A percentile compares a stretch with the other conserved stretches of the same genome.
phyloP scores from a whole-genome alignment of 1,140 invertebrate species.

The Drosophila persimilis region DNA sequence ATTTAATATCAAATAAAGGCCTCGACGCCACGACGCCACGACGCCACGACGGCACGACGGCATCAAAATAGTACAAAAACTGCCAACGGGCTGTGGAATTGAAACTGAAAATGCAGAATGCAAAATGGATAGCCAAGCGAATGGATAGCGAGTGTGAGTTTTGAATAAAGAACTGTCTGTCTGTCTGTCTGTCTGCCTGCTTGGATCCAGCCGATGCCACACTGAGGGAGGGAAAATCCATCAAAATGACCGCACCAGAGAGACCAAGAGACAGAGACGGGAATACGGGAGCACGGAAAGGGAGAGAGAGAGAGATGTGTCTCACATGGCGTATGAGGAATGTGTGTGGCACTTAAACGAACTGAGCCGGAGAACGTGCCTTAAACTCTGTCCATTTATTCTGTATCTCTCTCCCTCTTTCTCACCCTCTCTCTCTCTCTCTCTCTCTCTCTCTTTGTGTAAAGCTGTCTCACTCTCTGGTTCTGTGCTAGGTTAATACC shows the following conservation, averaged over 20 bases:
- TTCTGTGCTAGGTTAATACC: constrained; percentile 73
- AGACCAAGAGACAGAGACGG: not conserved
- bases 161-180: constrained; percentile 24
- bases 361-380: constrained; percentile 53
- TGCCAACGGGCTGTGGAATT: constrained; percentile 38
- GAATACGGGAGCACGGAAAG: not conserved
- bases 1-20: constrained; percentile 81
- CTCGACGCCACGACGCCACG: not conserved
- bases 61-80: constrained; percentile 39
- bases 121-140: constrained; percentile 33
- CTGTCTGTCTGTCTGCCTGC: constrained; percentile 6
- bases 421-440: not conserved
- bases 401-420: not conserved
- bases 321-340: constrained; percentile 52
- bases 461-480: not conserved
- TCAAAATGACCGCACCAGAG: constrained; percentile 65
- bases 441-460: not conserved
- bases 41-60: not conserved
- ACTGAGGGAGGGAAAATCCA: constrained; percentile 47
- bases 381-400: constrained; percentile 75
- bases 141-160: constrained; percentile 24
- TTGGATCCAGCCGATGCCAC: not conserved
- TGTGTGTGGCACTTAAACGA: constrained; percentile 44
- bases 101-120: constrained; percentile 52
- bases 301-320: not conserved